These are phyloP conservation scores for Mythimna albipuncta DNA, from an alignment of 2,888 invertebrate genomes.

Conservation along the genomic window DNA sequence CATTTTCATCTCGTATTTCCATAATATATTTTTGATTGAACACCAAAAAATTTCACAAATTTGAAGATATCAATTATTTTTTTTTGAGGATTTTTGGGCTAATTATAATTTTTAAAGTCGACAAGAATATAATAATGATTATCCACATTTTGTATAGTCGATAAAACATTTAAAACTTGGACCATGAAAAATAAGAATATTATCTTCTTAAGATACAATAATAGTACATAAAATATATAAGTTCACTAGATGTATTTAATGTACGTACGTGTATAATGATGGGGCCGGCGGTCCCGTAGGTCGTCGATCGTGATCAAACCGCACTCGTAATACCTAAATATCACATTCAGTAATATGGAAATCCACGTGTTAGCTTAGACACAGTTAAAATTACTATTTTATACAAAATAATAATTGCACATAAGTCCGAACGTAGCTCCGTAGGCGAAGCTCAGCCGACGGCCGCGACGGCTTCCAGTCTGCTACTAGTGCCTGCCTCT, in stretches of 20 bases:
- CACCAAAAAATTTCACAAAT: slow-evolving; percentile 90
- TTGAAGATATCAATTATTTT: slow-evolving; percentile 88
- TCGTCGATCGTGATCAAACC: slow-evolving; percentile 82
- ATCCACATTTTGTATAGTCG: slow-evolving; percentile 90
- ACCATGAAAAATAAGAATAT: slow-evolving; percentile 91
- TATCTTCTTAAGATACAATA: slow-evolving; percentile 90
- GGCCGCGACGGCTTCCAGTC: slow-evolving; percentile 67
- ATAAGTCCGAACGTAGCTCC: slow-evolving; percentile 87
- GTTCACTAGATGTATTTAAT: slow-evolving; percentile 88
- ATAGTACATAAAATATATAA: slow-evolving; percentile 91
- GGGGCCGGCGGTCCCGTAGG: slow-evolving; percentile 72
- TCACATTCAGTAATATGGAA: slow-evolving; percentile 91
- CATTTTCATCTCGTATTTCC: slow-evolving; percentile 88
- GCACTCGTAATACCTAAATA: slow-evolving; percentile 90
- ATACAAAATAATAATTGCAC: slow-evolving; percentile 91
- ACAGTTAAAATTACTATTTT: slow-evolving; percentile 89
- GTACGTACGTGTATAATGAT: slow-evolving; percentile 85
- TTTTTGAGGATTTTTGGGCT: slow-evolving; percentile 87
- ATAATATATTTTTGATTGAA: slow-evolving; percentile 89
- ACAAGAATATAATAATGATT: slow-evolving; percentile 90
- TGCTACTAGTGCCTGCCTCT: slow-evolving; percentile 69
- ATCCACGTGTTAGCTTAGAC: slow-evolving; percentile 90
- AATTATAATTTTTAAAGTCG: slow-evolving; percentile 87
- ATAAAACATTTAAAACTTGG: slow-evolving; percentile 91
- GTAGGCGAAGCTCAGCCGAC: slow-evolving; percentile 76